phyloP scores from a whole-genome alignment of 1,140 invertebrate genomes.

The Drosophila orosa region DNA sequence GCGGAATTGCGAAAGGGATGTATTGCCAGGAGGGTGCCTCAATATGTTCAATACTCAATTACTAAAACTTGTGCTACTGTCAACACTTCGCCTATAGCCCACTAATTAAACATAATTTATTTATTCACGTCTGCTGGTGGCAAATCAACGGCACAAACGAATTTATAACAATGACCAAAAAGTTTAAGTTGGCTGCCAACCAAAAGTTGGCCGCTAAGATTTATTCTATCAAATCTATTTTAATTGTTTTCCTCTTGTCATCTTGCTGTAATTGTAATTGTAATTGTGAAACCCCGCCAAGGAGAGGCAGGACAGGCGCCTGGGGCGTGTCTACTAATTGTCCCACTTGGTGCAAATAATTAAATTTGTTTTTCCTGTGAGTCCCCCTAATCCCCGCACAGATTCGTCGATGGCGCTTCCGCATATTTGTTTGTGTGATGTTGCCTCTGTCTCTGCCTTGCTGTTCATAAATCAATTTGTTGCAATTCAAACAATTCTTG shows the following conservation, averaged over 20 bases:
- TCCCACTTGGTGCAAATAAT: conserved; percentile 25
- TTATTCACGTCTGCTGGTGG: conserved; percentile 48
- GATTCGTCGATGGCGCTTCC: conserved; percentile 43
- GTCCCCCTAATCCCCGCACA: conserved; percentile 24
- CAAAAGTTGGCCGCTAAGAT: conserved; percentile 62
- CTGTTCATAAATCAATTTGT: conserved; percentile 76
- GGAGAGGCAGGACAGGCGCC: conserved; percentile 28
- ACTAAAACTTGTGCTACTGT: conserved; percentile 13
- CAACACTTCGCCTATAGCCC: conserved; percentile 20
- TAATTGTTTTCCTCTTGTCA: conserved; percentile 57
- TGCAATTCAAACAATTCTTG: conserved; percentile 67
- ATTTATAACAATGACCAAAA: conserved; percentile 65
- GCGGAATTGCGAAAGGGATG: conserved; percentile 3
- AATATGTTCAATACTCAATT: conserved; percentile 22
- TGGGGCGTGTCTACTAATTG: conserved; percentile 26
- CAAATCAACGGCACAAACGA: conserved; percentile 48
- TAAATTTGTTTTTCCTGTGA: conserved; percentile 4
- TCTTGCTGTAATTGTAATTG: conserved; percentile 37
- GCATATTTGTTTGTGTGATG: conserved; percentile 49
- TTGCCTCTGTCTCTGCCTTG: conserved; percentile 13
- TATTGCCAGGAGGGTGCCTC: conserved; percentile 23
- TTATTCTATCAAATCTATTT: conserved; percentile 55
- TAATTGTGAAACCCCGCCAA: conserved; percentile 17
- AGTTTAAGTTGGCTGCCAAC: conserved; percentile 55
- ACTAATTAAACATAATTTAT: conserved; percentile 67